Percentiles rank a stretch among this genome's conserved stretches.
Evolutionary conservation across 2,113 vertebrate genomes (phyloP).

Genomic region (Pelobates fuscus): DNA sequence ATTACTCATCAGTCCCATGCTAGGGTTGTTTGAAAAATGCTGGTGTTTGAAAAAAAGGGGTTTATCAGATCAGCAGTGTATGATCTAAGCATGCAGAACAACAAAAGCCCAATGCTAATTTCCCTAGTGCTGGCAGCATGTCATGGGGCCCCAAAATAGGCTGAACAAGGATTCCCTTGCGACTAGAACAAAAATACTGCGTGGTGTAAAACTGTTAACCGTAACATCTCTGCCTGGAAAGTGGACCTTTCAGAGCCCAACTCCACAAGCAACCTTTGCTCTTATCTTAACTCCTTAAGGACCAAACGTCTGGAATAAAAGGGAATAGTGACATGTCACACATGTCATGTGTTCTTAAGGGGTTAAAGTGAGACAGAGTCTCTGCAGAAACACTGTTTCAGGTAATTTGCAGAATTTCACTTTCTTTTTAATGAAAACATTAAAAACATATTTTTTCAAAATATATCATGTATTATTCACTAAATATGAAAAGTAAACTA

Average conservation of each 20-base stretch:
- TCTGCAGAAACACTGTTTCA: neutral
- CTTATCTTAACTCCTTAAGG: no score
- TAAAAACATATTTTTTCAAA: no score
- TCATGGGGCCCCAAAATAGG: slow-evolving; percentile 68
- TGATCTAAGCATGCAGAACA: slow-evolving; percentile 79
- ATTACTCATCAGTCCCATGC: slow-evolving; percentile 73
- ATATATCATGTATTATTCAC: no score
- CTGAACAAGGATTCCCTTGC: slow-evolving; percentile 68
- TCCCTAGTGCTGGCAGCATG: slow-evolving; percentile 67
- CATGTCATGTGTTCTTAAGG: no score
- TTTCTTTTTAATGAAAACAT: no score
- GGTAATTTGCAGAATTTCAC: neutral
- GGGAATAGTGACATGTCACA: no score
- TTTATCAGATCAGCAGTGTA: slow-evolving; percentile 83
- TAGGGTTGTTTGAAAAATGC: slow-evolving; percentile 87
- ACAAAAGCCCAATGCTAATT: slow-evolving; percentile 80
- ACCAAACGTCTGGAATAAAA: no score
- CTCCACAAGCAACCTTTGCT: neutral
- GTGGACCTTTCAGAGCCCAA: slow-evolving; percentile 11
- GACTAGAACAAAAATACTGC: slow-evolving; percentile 58
- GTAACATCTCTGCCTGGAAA: slow-evolving; percentile 54
- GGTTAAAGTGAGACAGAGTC: neutral
- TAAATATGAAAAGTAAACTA: no score
- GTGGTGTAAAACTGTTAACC: slow-evolving; percentile 58
- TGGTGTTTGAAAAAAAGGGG: slow-evolving; percentile 79